These are phyloP conservation scores for Benitochromis conjunctus DNA, from an alignment of 2,113 vertebrate genomes.

Conservation along the genomic window DNA sequence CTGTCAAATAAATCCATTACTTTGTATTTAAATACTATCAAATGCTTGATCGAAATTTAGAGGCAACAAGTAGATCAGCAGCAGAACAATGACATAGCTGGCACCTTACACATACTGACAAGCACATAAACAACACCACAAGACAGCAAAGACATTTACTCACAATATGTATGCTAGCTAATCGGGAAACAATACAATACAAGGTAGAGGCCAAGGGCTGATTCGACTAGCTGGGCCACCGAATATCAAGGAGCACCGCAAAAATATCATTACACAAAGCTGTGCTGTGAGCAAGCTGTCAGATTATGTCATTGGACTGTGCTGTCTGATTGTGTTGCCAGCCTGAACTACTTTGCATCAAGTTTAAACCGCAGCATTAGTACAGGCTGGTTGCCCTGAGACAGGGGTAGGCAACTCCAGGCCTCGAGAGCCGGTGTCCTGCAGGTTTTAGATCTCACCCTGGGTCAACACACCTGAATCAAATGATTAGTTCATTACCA, in stretches of 20 bases:
- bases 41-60: background rate
- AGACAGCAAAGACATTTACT: background rate
- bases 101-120: background rate
- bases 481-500: too few species aligned
- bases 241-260: background rate
- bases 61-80: background rate
- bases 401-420: too few species aligned
- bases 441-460: too few species aligned
- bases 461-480: too few species aligned
- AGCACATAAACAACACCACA: background rate
- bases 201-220: background rate
- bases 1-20: background rate
- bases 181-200: background rate
- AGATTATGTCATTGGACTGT: background rate
- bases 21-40: background rate
- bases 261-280: background rate
- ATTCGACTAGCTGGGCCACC: background rate
- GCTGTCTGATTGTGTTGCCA: background rate
- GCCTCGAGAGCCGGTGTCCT: too few species aligned
- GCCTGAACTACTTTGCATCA: background rate
- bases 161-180: background rate
- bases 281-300: background rate
- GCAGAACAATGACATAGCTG: background rate
- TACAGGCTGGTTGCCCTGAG: fast-evolving
- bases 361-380: background rate